Base-by-base conservation (phyloP, 2,888 invertebrate species). In the Orchesellides sinensis region DNA sequence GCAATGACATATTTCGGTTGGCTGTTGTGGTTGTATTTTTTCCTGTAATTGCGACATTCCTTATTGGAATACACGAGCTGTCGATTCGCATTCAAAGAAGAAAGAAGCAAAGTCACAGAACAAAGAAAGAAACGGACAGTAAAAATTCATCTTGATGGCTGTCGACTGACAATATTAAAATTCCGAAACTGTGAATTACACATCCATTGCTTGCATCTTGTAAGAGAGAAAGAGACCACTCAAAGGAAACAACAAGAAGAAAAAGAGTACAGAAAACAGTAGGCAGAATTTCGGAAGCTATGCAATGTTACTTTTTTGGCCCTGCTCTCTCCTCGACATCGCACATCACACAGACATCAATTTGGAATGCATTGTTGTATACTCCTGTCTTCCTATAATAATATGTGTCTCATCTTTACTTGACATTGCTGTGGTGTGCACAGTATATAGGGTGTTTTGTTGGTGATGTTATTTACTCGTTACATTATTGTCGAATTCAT, bases 351-450 rank as follows among this genome's bases (percentile, higher is more conserved):
- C 63, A 75, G 75, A 82, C 83, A 86, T 86, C 86, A 86, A 86
- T 86, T 86, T 86, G 86, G 86, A 86, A 86, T 86, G 86, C 84
- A 86, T 86, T 86, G 84, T 84, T 40, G 68, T 83, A 68, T 77
- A 68, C 59, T 84, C 80, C 78, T 84, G 63, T 70, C 32, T 78
- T 75, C 81, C 78, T 14, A 68, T 69, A 70, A 66, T 72, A 85
- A 84, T 83, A 85, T 66, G 84, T 83, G 85, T 84, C 85, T 84
- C 84, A 72, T 69, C 73, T 66, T n/a, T n/a, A n/a, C 77, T 84
- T 78, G 84, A 83, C 83, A 83, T 70, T 83, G 83, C 83, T 77
- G 54, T n/a, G n/a, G n/a, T n/a, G n/a, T 52, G 17, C 68, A 21
- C 10, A 19, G 61, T 21, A 21, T 14, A 12, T 4, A 21, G n/a